Evolutionary conservation across 2,113 vertebrate genomes (phyloP).

Genomic region (Chaenogobius annularis): DNA sequence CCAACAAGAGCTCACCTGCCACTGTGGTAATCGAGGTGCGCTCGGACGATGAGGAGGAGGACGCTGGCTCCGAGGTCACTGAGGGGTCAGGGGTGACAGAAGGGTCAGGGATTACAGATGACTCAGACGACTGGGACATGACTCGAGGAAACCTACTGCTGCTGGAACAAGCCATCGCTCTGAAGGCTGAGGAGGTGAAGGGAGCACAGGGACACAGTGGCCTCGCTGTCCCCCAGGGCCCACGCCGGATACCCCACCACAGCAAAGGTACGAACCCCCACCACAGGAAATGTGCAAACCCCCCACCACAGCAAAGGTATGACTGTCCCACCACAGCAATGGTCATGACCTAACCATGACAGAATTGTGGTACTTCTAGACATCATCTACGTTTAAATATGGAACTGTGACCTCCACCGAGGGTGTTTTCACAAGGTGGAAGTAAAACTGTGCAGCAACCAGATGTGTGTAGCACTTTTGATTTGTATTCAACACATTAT

Average conservation of each 20-base stretch:
- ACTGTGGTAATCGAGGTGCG: constrained; percentile 66
- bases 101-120: constrained; percentile 86
- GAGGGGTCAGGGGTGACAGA: constrained; percentile 80
- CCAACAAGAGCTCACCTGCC: constrained; percentile 56
- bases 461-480: too few relatives aligned
- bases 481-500: too few relatives aligned
- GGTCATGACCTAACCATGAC: too few relatives aligned
- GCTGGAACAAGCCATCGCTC: constrained; percentile 94
- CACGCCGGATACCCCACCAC: constrained; percentile 80
- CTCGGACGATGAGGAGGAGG: constrained; percentile 69
- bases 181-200: constrained; percentile 92
- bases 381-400: too few relatives aligned
- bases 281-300: too few relatives aligned
- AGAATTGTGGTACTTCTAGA: too few relatives aligned
- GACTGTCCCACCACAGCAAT: background rate
- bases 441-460: too few relatives aligned
- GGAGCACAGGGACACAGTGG: constrained; percentile 78
- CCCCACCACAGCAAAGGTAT: too few relatives aligned
- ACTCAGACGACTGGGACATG: constrained; percentile 95
- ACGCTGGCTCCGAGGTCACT: constrained; percentile 73
- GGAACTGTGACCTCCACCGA: too few relatives aligned
- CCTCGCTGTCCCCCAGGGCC: constrained; percentile 73
- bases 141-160: constrained; percentile 93
- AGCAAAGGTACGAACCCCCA: constrained; percentile 81
- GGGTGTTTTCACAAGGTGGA: too few relatives aligned